Evolutionary conservation across 2,113 vertebrate species (phyloP), one percentile per base, ranked within the genome.

Genomic region (Oostethus manadensis): DNA sequence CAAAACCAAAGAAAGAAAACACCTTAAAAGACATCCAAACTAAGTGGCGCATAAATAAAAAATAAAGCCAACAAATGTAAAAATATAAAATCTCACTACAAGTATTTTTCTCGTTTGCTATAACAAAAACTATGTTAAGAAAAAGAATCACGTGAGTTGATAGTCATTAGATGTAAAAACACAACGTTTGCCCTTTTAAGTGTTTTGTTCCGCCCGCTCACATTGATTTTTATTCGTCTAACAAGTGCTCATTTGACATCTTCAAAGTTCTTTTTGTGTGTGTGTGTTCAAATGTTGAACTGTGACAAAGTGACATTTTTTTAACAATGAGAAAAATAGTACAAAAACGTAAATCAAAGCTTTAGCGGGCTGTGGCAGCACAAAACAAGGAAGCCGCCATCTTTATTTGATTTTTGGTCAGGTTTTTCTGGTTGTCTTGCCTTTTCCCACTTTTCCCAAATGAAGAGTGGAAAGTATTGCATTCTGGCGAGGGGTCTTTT

Each of bases 1-100:
- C 92, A 85, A 18, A 38, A 21, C 33, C 51, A 43, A 29, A 53
- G 50, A 71, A 69, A 66, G 71, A 91, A 89, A 80, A 92, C 91
- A 87, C 82, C 89, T 92, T 91, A 85, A 91, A 93, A 92, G 91
- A 92, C 90, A 78, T 90, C 85, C 89, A 91, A 92, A 72, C 92
- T 93, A 93, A 93, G 90, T 93, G 83, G 74, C 91, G 86, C 93
- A 97, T 97, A 97, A 97, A 98, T 98, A 94, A 95, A 89, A 84
- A 83, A 86, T 76, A 86, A 92, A 92, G 88, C 89, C 79, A 93
- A 90, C 81, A 83, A 85, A 90, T 91, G 89, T 88, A 91, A 91
- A 91, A 93, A 97, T 97, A 98, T 94, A 96, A 97, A 98, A 97
- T 94, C 92, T 90, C 62, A 62, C 92, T 93, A 93, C 83, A 88